Evolutionary conservation across 2,797 vertebrate genomes (phyloP), one percentile per base, ranked within the genome.

Genomic region (Sparidentex hasta): DNA sequence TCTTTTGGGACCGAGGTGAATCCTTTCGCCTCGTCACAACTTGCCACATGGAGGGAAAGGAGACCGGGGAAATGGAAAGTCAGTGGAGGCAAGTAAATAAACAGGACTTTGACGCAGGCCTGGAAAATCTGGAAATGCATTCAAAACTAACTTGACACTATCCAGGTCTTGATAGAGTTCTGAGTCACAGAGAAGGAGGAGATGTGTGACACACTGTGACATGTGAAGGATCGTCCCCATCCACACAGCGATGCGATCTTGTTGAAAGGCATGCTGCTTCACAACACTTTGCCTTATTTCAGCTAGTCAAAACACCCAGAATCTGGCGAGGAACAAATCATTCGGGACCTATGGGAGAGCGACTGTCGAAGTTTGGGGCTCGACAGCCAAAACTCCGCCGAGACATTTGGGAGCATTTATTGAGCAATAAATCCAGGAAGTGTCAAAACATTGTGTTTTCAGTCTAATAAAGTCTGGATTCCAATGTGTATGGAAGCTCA

Each of bases 31-130:
- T 13, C 18, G 69, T 80, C 57, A 43, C 67, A 17, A n/a, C 41
- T 70, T 65, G 75, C 44, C 64, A 80, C 76, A 82, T 47, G 47
- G 38, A 77, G 41, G 44, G 66, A 74, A 78, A 71, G 66, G 29
- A 64, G 33, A 57, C 27, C 2, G 21, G 68, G 71, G 66, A 66
- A 78, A 82, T 82, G 77, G 83, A 89, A 90, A 90, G 61, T 68
- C 69, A 61, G 57, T 16, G 50, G 48, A 69, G 69, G 29, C 85
- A 80, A 83, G 78, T 81, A 92, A 90, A 90, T 71, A 91, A 85
- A 85, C 70, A 83, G 0, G 1, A n/a, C 52, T 29, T 38, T 17
- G 14, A 27, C 44, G 48, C 52, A 55, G 66, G 58, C 7, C 61
- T 72, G 80, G 81, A 85, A 89, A 74, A 58, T 67, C 14, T 67